Evolutionary conservation across 2,888 invertebrate genomes (phyloP).

Genomic region (Marasmarcha lunaedactyla): DNA sequence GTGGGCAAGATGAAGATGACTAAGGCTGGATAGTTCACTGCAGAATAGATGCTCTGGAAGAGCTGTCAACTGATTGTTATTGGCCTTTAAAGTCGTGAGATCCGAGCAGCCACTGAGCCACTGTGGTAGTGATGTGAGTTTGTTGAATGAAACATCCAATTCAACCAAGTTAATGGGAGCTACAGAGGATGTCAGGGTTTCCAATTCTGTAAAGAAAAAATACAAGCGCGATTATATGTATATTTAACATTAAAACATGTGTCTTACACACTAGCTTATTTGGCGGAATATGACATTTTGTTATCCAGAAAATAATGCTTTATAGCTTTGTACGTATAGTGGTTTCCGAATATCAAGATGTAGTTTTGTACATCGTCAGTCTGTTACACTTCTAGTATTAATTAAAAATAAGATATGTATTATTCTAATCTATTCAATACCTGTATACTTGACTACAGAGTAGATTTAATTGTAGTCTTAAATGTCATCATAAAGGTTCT

Average conservation of each 20-base stretch:
- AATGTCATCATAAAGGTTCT: too few relatives aligned
- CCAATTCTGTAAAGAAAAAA: conserved; percentile 72
- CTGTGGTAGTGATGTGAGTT: conserved; percentile 77
- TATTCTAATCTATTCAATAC: too few relatives aligned
- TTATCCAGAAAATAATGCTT: too few relatives aligned
- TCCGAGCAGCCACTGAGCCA: conserved; percentile 82
- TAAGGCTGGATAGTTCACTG: conserved; percentile 79
- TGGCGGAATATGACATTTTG: too few relatives aligned
- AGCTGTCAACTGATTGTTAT: conserved; percentile 77
- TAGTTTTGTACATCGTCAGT: too few relatives aligned
- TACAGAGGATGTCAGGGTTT: conserved; percentile 76
- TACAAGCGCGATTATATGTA: too few relatives aligned
- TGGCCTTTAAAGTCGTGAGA: conserved; percentile 78
- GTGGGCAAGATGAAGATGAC: conserved; percentile 81
- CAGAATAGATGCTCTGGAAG: conserved; percentile 81
- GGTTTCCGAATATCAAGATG: too few relatives aligned
- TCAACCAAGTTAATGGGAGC: conserved; percentile 79
- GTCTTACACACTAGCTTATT: conserved; percentile 1
- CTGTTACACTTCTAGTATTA: too few relatives aligned
- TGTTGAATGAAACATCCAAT: conserved; percentile 84
- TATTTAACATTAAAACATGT: conserved; percentile 2
- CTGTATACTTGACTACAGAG: too few relatives aligned
- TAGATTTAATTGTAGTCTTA: too few relatives aligned
- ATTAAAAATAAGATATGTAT: too few relatives aligned
- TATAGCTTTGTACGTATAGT: too few relatives aligned